Base-by-base conservation (phyloP, 1,140 invertebrate species). In the Gonatopus flavifemur region DNA sequence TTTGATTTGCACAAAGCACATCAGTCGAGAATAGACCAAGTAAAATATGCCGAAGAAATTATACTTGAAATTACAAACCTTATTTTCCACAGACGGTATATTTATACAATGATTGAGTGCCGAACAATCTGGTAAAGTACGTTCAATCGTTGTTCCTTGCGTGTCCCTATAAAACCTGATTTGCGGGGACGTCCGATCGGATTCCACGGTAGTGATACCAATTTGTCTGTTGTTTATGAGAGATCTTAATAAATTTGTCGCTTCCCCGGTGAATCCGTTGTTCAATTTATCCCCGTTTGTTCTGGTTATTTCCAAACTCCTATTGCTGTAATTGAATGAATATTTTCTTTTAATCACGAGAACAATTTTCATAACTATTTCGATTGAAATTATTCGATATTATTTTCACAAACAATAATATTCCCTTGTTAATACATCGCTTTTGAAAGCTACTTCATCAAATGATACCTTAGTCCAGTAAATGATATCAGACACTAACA, bases 141-240 rank as follows among this genome's bases (percentile, higher is more conserved):
- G 59, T 30, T 74, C 71, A 9, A 67, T 68, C 4, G 69, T 69
- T 15, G 67, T 72, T 19, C 69, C 72, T 49, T 76, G 74, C 3
- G 64, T 68, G 35, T 78, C 74, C 25, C 67, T 65, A 46, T 78
- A 77, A 57, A 70, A 76, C 41, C 67, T 61, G 36, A 76, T 70
- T 51, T 75, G 73, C 0, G 74, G 68, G 13, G 69, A 62, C 37
- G 63, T 47, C 59, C 62, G 49, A 10, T 55, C 59, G 69, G 79
- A 21, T 79, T 84, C 66, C 78, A 81, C 30, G 76, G 84, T 33
- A 56, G 76, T 77, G 79, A 88, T 88, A 32, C 85, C 86, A 30
- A 87, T 81, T 66, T 84, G 83, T 57, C 86, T 82, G 72, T 86
- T 87, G 64, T 85, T 88, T 55, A 90, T 89, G 35, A 90, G 74